These are phyloP conservation scores for Orycteropus afer DNA, from an alignment of 2,113 vertebrate species.

Conservation along the genomic window DNA sequence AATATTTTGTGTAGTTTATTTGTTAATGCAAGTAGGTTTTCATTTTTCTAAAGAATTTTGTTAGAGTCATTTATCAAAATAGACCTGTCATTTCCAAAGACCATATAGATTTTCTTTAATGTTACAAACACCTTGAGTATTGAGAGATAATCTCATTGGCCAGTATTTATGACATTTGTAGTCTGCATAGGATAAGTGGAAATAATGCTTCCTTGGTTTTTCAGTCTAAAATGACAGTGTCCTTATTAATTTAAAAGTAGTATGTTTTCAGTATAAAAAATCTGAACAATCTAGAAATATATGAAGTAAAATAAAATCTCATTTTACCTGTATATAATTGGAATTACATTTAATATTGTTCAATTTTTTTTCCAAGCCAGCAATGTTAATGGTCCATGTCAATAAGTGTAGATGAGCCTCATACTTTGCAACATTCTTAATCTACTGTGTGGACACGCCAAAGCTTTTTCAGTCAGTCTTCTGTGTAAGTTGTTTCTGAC, in stretches of 20 bases:
- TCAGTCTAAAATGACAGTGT: not conserved
- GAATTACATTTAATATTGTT: not conserved
- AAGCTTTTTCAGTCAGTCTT: not conserved
- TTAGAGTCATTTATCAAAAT: not conserved
- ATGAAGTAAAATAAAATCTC: not conserved
- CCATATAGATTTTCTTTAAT: not conserved
- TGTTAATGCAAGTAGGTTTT: not conserved
- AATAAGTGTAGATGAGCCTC: not conserved
- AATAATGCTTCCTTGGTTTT: not conserved
- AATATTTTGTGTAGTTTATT: not conserved
- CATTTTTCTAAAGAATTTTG: not conserved
- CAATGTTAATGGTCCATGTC: not conserved
- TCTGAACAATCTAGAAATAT: not conserved
- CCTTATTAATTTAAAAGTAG: not conserved
- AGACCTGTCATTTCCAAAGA: not conserved
- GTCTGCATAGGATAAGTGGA: not conserved
- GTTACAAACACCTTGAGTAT: not conserved
- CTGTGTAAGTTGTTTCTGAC: not conserved
- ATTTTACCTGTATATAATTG: not conserved
- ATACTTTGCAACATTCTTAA: not conserved
- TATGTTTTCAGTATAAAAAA: not conserved
- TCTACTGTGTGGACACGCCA: not conserved
- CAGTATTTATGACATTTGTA: not conserved
- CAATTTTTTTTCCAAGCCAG: not conserved
- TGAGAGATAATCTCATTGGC: not conserved